phyloP scores from a whole-genome alignment of 2,888 invertebrate species.

The Pachymerium ferrugineum region DNA sequence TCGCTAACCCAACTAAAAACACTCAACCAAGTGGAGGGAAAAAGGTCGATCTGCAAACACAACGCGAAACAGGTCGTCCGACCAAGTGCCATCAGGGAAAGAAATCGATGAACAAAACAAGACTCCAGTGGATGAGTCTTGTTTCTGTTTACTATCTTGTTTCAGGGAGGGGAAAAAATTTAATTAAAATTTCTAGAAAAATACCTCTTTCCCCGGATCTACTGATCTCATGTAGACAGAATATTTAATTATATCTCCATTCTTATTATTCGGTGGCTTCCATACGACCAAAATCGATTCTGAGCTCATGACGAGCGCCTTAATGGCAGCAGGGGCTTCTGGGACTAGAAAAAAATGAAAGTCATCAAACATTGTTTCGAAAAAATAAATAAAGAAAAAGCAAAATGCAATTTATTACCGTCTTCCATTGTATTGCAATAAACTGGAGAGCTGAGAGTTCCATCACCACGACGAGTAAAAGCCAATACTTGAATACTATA shows the following conservation, averaged over 20 bases:
- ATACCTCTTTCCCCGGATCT: conserved; percentile 37
- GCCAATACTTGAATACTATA: conserved; percentile 95
- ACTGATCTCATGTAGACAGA: conserved; percentile 48
- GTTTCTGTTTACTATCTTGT: neutral
- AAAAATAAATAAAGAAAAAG: neutral
- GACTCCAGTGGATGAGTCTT: neutral
- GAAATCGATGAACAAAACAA: neutral
- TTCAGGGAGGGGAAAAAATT: neutral
- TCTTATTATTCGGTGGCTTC: conserved; percentile 67
- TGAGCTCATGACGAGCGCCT: conserved; percentile 67
- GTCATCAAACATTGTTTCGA: neutral
- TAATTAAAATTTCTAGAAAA: neutral
- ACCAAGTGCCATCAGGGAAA: neutral
- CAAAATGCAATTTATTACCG: conserved; percentile 55
- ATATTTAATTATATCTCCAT: conserved; percentile 70
- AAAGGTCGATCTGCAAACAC: conserved; percentile 22
- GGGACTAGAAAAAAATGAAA: conserved; percentile 57
- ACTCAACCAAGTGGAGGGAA: neutral
- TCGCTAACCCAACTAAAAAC: no score
- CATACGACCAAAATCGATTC: conserved; percentile 71
- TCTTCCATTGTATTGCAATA: conserved; percentile 95
- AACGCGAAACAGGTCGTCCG: neutral
- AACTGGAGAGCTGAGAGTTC: conserved; percentile 77
- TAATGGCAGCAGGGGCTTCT: conserved; percentile 70
- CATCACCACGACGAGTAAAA: conserved; percentile 91